A percentile compares a stretch with the other conserved stretches of the same genome.
These are phyloP conservation scores for Ametastegia equiseti DNA, from an alignment of 2,888 invertebrate species.

Conservation along the genomic window DNA sequence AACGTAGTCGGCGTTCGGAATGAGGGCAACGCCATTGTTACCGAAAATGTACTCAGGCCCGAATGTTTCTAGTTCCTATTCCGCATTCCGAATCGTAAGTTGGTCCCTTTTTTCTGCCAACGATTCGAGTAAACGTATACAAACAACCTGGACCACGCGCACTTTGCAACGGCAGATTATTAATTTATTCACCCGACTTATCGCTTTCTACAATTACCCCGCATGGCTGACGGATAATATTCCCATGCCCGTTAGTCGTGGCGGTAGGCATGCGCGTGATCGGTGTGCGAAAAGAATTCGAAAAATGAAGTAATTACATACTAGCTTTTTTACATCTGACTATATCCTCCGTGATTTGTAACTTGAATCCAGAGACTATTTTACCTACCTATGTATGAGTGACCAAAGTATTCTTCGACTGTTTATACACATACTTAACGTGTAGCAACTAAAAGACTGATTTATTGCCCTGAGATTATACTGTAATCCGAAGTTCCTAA, in stretches of 20 bases:
- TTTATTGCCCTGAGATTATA: slow-evolving; percentile 52
- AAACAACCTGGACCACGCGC: background rate
- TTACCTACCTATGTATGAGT: background rate
- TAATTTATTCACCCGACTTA: background rate
- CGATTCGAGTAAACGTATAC: background rate
- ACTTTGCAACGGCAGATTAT: background rate
- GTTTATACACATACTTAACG: background rate
- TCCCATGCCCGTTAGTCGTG: background rate
- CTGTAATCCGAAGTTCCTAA: slow-evolving; percentile 62
- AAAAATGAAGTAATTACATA: background rate
- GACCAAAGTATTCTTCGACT: background rate
- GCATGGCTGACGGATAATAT: background rate
- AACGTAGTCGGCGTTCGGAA: background rate
- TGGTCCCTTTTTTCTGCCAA: background rate
- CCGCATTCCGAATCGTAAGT: background rate
- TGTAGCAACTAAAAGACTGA: slow-evolving; percentile 61
- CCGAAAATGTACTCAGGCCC: slow-evolving; percentile 58
- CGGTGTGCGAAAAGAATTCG: background rate
- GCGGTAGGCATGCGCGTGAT: background rate
- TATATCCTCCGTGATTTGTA: background rate
- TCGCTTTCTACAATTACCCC: background rate
- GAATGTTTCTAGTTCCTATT: slow-evolving; percentile 55
- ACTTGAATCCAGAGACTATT: background rate
- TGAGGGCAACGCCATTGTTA: slow-evolving; percentile 41
- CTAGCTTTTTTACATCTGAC: background rate